A percentile compares a stretch with the other conserved stretches of the same genome.
phyloP scores from a whole-genome alignment of 2,113 vertebrate genomes.

The Thymallus thymallus region DNA sequence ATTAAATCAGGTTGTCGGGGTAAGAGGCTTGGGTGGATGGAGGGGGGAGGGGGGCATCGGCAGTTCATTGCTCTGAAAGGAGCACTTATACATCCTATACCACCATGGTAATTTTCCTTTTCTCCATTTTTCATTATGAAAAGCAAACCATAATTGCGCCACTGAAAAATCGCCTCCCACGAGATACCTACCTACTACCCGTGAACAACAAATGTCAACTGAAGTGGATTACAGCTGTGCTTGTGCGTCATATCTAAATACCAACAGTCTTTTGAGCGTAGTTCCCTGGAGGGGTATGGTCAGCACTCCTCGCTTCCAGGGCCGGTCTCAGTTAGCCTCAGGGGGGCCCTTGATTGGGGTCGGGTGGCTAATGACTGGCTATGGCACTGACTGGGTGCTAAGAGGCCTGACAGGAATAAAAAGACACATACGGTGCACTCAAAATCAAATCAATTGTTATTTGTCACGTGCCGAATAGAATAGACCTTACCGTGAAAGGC shows the following conservation, averaged over 20 bases:
- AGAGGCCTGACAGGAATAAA: constrained; percentile 6
- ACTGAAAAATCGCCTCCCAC: constrained; percentile 33
- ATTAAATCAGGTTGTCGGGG: constrained; percentile 21
- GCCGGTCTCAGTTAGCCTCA: constrained; percentile 11
- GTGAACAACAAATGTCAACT: constrained; percentile 49
- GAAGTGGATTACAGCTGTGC: constrained; percentile 56
- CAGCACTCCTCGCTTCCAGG: constrained; percentile 29
- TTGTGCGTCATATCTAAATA: constrained; percentile 71
- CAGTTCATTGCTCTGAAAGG: constrained; percentile 18
- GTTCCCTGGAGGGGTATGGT: constrained; percentile 38
- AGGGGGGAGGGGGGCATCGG: background rate
- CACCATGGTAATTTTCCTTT: background rate
- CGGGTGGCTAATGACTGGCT: constrained; percentile 47
- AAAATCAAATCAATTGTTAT: background rate
- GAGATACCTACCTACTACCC: constrained; percentile 24
- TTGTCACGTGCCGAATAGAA: too few relatives aligned
- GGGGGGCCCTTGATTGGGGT: constrained; percentile 15
- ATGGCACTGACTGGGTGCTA: constrained; percentile 25
- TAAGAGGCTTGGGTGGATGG: background rate
- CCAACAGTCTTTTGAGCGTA: constrained; percentile 51
- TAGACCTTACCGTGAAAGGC: too few relatives aligned
- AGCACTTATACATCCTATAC: background rate
- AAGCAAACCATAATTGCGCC: background rate
- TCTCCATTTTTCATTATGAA: background rate
- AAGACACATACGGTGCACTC: background rate